Percentiles rank a stretch among this genome's conserved stretches.
phyloP scores from a whole-genome alignment of 1,140 invertebrate genomes.

The Vanessa tameamea region DNA sequence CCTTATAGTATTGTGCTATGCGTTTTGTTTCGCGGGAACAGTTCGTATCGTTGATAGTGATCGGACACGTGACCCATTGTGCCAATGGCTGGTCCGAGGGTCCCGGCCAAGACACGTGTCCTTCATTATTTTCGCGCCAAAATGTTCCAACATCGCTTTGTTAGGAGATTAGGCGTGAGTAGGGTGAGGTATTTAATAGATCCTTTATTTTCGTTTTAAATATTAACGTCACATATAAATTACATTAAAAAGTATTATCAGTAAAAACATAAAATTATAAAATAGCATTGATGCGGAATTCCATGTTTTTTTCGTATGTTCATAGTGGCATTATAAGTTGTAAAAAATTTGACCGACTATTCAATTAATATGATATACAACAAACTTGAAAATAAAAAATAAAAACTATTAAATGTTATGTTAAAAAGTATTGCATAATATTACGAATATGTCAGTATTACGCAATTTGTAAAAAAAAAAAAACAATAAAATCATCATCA shows the following conservation, averaged over 20 bases:
- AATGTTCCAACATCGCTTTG: conserved; percentile 77
- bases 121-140: conserved; percentile 78
- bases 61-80: conserved; percentile 68
- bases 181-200: conserved; percentile 43
- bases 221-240: conserved; percentile 16
- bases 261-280: not conserved
- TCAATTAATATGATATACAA: too few relatives aligned
- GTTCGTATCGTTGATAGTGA: conserved; percentile 58
- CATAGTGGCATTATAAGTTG: too few relatives aligned
- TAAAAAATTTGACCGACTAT: too few relatives aligned
- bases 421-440: too few relatives aligned
- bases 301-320: not conserved
- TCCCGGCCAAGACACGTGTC: conserved; percentile 58
- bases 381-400: too few relatives aligned
- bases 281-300: not conserved
- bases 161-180: conserved; percentile 75
- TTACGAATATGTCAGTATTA: too few relatives aligned
- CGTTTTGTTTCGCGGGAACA: conserved; percentile 59
- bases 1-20: conserved; percentile 24
- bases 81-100: conserved; percentile 34
- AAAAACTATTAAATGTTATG: too few relatives aligned
- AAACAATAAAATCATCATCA: too few relatives aligned
- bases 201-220: conserved; percentile 41
- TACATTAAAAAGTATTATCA: not conserved
- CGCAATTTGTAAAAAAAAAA: too few relatives aligned